These are phyloP conservation scores for Diabrotica virgifera DNA, from an alignment of 1,140 invertebrate genomes.

Conservation along the genomic window DNA sequence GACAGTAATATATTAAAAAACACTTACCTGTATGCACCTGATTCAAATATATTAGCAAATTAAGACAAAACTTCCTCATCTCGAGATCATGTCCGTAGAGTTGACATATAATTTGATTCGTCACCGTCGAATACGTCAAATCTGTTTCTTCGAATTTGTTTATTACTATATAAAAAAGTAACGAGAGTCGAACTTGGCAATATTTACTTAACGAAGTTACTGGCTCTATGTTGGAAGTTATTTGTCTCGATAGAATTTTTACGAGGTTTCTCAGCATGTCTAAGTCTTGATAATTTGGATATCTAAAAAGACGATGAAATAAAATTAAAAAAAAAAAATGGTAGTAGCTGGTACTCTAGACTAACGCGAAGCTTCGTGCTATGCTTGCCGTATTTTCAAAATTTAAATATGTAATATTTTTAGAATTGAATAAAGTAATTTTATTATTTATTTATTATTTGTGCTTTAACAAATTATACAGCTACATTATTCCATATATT, in stretches of 20 bases:
- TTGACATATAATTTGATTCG: constrained; percentile 27
- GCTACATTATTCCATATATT: too few species aligned
- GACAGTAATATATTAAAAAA: background rate
- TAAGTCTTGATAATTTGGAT: constrained; percentile 25
- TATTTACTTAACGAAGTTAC: constrained; percentile 27
- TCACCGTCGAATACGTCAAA: constrained; percentile 27
- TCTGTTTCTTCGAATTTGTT: constrained; percentile 31
- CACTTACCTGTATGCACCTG: constrained; percentile 10
- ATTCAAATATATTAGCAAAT: constrained; percentile 26
- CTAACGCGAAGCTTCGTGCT: too few species aligned
- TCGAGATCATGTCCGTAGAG: constrained; percentile 21
- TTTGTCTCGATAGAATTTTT: constrained; percentile 23
- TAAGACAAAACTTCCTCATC: constrained; percentile 26
- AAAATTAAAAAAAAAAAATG: background rate
- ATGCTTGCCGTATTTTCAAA: too few species aligned
- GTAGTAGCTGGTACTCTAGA: too few species aligned
- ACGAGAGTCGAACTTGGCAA: constrained; percentile 16
- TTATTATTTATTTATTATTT: too few species aligned
- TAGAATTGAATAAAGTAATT: too few species aligned
- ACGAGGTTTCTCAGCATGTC: constrained; percentile 28
- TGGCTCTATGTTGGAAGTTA: constrained; percentile 16
- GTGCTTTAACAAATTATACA: too few species aligned
- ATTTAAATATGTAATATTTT: too few species aligned
- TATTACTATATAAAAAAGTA: constrained; percentile 28
- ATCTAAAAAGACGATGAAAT: constrained; percentile 12